phyloP scores from a whole-genome alignment of 2,797 vertebrate genomes.

The Choloepus didactylus region DNA sequence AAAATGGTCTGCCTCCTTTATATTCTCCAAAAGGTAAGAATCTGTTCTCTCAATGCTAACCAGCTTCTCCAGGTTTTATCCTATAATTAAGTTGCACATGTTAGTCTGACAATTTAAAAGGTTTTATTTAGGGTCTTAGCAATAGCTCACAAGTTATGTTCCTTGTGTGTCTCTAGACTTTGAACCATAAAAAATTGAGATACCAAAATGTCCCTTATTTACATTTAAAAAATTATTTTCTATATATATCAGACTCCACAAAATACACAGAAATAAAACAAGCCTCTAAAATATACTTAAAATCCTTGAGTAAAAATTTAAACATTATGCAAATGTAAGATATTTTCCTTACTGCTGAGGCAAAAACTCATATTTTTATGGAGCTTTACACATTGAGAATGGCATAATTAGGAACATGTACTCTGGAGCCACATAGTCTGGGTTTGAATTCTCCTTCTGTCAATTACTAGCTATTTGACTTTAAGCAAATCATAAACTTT shows the following conservation, averaged over 20 bases:
- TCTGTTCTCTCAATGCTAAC: not conserved
- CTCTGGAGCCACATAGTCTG: not conserved
- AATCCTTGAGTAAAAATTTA: not conserved
- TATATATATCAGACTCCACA: not conserved
- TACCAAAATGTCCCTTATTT: not conserved
- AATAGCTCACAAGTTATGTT: not conserved
- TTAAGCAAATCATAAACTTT: not conserved
- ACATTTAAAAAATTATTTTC: constrained; percentile 8
- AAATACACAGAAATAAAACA: not conserved
- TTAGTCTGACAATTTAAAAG: not conserved
- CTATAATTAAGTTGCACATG: not conserved
- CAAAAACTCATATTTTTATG: not conserved
- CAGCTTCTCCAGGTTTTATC: not conserved
- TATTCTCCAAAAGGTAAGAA: constrained; percentile 14
- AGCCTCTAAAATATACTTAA: not conserved
- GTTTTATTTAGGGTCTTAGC: not conserved
- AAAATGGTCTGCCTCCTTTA: not conserved
- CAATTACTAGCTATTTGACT: not conserved
- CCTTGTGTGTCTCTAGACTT: constrained; percentile 1
- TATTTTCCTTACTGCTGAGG: not conserved
- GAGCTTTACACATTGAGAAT: not conserved
- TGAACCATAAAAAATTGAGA: not conserved
- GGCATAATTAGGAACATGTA: not conserved
- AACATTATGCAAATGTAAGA: not conserved
- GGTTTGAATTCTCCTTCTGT: not conserved